A percentile compares a stretch with the other conserved stretches of the same genome.
Evolutionary conservation across 2,888 invertebrate genomes (phyloP).

Genomic region (Tinea semifulvella): DNA sequence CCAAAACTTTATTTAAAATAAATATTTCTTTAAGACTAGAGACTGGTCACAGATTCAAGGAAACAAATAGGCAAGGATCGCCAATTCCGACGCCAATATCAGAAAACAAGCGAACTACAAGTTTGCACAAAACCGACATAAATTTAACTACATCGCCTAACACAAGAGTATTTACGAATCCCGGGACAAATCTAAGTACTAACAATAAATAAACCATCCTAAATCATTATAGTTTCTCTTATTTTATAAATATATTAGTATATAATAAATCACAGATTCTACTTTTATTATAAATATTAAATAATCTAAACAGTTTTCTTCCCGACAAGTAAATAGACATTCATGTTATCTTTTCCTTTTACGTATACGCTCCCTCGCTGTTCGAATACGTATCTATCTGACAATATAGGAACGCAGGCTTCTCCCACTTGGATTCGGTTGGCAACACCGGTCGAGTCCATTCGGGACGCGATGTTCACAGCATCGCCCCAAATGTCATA

Average conservation of each 20-base stretch:
- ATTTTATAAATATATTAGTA: conserved; percentile 7
- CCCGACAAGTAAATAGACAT: conserved; percentile 78
- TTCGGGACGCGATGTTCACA: conserved; percentile 95
- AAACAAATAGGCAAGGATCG: conserved; percentile 41
- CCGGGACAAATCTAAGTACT: conserved; percentile 14
- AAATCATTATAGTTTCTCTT: conserved; percentile 6
- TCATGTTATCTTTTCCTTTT: conserved; percentile 96
- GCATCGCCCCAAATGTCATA: conserved; percentile 99
- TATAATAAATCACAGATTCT: conserved; percentile 54
- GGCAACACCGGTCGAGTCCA: conserved; percentile 95
- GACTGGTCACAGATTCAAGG: conserved; percentile 50
- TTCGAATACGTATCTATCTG: conserved; percentile 84
- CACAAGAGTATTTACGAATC: conserved; percentile 9
- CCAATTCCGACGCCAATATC: not conserved
- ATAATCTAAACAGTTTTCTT: conserved; percentile 53
- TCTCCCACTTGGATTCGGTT: conserved; percentile 86
- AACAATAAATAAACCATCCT: conserved; percentile 39
- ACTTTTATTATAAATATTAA: conserved; percentile 35
- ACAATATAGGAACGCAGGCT: conserved; percentile 75
- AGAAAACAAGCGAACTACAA: not conserved
- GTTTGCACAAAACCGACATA: not conserved
- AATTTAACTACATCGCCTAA: not conserved
- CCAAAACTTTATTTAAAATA: conserved; percentile 20
- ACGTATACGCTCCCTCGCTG: conserved; percentile 94
- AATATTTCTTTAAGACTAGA: conserved; percentile 50